These are phyloP conservation scores for Magallana angulata DNA, from an alignment of 1,140 invertebrate species.

Conservation along the genomic window DNA sequence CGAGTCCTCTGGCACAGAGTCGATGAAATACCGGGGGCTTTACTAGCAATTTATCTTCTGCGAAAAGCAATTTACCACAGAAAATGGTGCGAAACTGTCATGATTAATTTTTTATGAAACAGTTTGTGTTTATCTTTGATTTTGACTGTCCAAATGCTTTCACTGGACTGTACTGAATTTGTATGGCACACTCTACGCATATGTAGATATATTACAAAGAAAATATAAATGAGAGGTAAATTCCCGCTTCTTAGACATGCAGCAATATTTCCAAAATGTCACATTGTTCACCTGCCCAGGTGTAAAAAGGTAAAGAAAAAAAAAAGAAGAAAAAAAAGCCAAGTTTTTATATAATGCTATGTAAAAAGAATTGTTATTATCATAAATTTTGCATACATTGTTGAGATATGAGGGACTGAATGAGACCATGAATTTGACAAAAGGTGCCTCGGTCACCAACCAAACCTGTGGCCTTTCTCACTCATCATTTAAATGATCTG, in stretches of 20 bases:
- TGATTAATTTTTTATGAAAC: constrained; percentile 1
- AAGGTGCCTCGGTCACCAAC: not conserved
- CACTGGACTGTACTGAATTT: no score
- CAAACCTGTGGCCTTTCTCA: not conserved
- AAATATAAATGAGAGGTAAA: no score
- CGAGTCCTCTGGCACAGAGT: not conserved
- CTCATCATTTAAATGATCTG: not conserved
- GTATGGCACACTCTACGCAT: no score
- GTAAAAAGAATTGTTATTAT: not conserved
- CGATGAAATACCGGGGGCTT: constrained; percentile 5
- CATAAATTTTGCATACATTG: constrained; percentile 10
- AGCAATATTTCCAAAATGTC: not conserved
- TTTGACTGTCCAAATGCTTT: no score
- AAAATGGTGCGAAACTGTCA: constrained; percentile 8
- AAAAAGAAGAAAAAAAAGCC: not conserved
- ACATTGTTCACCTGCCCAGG: not conserved
- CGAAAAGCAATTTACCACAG: not conserved
- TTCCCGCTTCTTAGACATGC: no score
- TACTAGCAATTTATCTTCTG: constrained; percentile 4
- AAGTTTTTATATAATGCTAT: not conserved
- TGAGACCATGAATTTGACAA: not conserved
- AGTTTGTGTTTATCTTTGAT: not conserved
- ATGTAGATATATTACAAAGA: no score
- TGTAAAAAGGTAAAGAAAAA: not conserved
- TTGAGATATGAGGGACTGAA: not conserved